A percentile compares a stretch with the other conserved stretches of the same genome.
These are phyloP conservation scores for Raja brachyura DNA, from an alignment of 2,113 vertebrate species.

Conservation along the genomic window DNA sequence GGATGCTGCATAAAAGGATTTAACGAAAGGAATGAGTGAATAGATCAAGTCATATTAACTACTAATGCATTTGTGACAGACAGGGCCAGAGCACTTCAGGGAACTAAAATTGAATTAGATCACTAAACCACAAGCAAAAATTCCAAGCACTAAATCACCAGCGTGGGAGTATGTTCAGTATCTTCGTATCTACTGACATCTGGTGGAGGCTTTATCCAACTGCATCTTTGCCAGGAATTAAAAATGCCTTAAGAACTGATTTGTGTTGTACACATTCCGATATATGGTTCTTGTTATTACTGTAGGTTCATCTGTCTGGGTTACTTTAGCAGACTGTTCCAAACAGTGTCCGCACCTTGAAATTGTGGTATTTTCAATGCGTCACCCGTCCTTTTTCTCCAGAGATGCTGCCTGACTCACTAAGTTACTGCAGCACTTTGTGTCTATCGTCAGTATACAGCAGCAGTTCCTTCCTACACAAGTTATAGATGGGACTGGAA, in stretches of 20 bases:
- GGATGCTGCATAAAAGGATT: not conserved
- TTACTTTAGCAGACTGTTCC: no score
- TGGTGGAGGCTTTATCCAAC: not conserved
- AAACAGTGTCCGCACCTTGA: no score
- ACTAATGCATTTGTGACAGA: constrained; percentile 13
- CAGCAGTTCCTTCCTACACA: no score
- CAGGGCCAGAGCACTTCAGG: not conserved
- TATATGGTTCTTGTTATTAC: no score
- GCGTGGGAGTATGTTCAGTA: not conserved
- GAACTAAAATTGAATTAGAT: constrained; percentile 1
- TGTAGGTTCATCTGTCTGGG: no score
- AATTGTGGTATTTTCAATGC: no score
- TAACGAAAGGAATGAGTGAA: not conserved
- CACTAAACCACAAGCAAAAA: not conserved
- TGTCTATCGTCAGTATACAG: no score
- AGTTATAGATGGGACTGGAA: no score
- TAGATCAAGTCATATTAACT: constrained; percentile 23
- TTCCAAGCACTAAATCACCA: constrained; percentile 5
- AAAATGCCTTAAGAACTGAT: not conserved
- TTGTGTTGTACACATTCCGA: not conserved
- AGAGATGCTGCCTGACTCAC: no score
- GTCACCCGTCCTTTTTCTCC: no score
- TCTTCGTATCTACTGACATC: not conserved
- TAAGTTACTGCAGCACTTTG: no score
- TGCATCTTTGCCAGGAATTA: not conserved